phyloP scores from a whole-genome alignment of 1,140 invertebrate genomes.

The Temnothorax longispinosus region DNA sequence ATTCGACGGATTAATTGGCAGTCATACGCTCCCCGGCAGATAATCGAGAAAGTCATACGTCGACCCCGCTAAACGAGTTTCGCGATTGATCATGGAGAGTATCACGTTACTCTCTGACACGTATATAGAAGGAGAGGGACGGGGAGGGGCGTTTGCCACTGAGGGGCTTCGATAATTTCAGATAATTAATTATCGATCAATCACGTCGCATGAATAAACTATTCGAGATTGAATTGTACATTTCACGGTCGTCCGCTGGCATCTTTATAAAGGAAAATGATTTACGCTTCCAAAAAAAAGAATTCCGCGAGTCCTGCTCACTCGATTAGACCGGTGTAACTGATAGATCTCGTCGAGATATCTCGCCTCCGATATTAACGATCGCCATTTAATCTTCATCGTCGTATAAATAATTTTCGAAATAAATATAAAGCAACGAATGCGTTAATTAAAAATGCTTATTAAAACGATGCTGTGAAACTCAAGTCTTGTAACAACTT shows the following conservation, averaged over 20 bases:
- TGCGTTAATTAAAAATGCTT: constrained; percentile 22
- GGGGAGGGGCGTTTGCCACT: neutral
- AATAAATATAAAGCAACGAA: constrained; percentile 2
- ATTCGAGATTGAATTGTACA: constrained; percentile 2
- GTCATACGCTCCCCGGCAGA: constrained; percentile 14
- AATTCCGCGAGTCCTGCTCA: neutral
- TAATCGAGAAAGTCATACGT: constrained; percentile 49
- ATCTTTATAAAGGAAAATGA: neutral
- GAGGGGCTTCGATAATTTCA: constrained; percentile 15
- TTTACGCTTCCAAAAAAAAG: neutral
- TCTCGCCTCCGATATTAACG: neutral
- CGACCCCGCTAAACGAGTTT: constrained; percentile 38
- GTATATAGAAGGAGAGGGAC: neutral
- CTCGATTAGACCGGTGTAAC: constrained; percentile 5
- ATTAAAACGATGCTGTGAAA: neutral
- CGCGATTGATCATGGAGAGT: constrained; percentile 44
- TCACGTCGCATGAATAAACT: constrained; percentile 11
- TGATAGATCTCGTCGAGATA: neutral
- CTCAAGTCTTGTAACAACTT: neutral
- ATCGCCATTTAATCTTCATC: neutral
- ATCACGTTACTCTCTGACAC: constrained; percentile 38
- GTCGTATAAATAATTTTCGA: constrained; percentile 12
- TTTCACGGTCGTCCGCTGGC: neutral
- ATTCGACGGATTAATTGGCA: constrained; percentile 49
- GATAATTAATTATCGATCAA: constrained; percentile 54